These are phyloP conservation scores for Cottus gobio DNA, from an alignment of 2,113 vertebrate genomes.

Conservation along the genomic window DNA sequence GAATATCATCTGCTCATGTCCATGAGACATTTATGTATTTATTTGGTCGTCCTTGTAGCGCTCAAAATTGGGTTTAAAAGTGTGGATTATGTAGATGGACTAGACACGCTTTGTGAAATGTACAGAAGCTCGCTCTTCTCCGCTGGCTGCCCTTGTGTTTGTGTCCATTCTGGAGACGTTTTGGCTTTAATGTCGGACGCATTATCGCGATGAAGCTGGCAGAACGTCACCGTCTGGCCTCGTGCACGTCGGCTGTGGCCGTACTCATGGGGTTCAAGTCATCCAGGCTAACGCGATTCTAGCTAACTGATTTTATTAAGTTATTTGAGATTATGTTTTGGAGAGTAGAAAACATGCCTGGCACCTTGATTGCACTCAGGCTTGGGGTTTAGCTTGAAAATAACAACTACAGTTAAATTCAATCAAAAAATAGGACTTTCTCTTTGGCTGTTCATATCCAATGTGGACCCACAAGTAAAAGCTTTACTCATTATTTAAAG, in stretches of 20 bases:
- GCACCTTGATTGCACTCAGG: not conserved
- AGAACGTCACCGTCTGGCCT: not conserved
- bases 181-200: not conserved
- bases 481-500: no score
- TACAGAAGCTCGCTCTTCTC: not conserved
- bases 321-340: not conserved
- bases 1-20: not conserved
- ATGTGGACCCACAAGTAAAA: no score
- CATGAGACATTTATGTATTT: no score
- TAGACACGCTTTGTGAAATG: not conserved
- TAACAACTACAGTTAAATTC: not conserved
- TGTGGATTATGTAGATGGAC: not conserved
- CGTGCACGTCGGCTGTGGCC: not conserved
- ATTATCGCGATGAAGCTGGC: not conserved
- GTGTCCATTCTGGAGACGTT: not conserved
- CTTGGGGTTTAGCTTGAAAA: not conserved
- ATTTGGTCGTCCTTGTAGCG: not conserved
- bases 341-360: no score
- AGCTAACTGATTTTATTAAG: not conserved
- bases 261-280: not conserved
- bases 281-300: not conserved
- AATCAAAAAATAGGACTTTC: not conserved
- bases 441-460: not conserved
- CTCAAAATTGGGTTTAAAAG: not conserved
- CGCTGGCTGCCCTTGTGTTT: not conserved